These are phyloP conservation scores for Malthinus seriepunctatus DNA, from an alignment of 2,888 invertebrate species.

Conservation along the genomic window DNA sequence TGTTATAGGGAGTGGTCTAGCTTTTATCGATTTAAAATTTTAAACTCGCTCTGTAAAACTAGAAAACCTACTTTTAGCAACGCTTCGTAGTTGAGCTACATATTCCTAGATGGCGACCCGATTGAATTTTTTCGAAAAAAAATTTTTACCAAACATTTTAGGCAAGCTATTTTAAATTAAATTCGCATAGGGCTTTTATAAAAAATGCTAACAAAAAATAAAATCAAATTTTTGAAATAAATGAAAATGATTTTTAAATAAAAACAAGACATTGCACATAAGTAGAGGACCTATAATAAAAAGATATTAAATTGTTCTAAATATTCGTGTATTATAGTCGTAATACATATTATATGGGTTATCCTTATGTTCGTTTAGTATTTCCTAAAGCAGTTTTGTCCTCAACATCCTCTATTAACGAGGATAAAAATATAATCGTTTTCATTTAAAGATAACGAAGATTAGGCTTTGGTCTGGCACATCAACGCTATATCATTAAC, in stretches of 20 bases:
- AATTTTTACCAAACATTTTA: too few species aligned
- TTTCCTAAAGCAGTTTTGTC: conserved; percentile 24
- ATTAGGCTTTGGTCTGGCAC: conserved; percentile 36
- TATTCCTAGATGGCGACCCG: background rate
- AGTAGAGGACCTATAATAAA: conserved; percentile 19
- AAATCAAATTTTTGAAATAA: background rate
- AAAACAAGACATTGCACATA: conserved; percentile 1
- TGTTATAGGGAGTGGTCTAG: conserved; percentile 2
- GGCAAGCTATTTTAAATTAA: too few species aligned
- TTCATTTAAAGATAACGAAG: conserved; percentile 39
- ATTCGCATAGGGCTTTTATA: too few species aligned
- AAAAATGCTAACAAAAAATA: too few species aligned
- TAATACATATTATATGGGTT: conserved; percentile 2
- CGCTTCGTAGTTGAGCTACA: background rate
- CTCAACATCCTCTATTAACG: conserved; percentile 33
- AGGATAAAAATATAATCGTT: conserved; percentile 38
- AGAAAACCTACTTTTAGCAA: background rate
- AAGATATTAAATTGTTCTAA: conserved; percentile 26
- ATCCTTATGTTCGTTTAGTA: conserved; percentile 14
- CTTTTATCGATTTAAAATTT: background rate
- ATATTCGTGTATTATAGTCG: conserved; percentile 23
- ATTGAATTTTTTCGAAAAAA: background rate
- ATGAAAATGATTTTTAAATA: background rate
- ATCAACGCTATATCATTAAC: conserved; percentile 48
- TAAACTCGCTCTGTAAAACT: conserved; percentile 3